phyloP scores from a whole-genome alignment of 1,140 invertebrate species.

The Drosophila athabasca region DNA sequence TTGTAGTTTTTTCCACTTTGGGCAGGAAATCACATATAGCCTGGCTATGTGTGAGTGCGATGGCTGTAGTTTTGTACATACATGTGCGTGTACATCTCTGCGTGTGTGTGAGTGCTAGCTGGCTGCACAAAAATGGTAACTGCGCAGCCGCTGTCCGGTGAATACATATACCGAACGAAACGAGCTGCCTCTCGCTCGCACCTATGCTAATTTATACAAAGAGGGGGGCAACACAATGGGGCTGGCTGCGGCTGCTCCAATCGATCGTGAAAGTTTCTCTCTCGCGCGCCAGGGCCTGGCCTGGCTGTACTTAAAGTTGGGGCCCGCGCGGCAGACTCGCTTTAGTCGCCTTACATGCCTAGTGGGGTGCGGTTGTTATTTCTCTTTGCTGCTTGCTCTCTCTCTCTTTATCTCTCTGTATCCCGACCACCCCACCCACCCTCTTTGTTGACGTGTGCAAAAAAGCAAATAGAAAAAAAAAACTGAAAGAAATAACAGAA shows the following conservation, averaged over 20 bases:
- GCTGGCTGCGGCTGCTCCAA: slow-evolving; percentile 10
- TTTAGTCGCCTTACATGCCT: slow-evolving; percentile 74
- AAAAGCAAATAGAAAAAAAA: slow-evolving; percentile 16
- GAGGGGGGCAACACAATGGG: not conserved
- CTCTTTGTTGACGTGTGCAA: slow-evolving; percentile 45
- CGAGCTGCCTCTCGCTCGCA: slow-evolving; percentile 9
- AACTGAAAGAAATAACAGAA: slow-evolving; percentile 27
- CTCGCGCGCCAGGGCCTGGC: slow-evolving; percentile 35
- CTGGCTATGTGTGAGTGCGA: slow-evolving; percentile 25
- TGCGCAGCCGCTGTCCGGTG: too few relatives aligned
- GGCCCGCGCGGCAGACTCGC: slow-evolving; percentile 23
- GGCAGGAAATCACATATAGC: slow-evolving; percentile 70
- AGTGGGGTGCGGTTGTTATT: slow-evolving; percentile 66
- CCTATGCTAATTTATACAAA: too few relatives aligned
- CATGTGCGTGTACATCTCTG: not conserved
- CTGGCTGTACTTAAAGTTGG: slow-evolving; percentile 65
- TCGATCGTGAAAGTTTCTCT: slow-evolving; percentile 73
- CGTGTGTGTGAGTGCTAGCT: slow-evolving; percentile 23
- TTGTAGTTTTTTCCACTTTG: slow-evolving; percentile 32
- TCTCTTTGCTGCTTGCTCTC: too few relatives aligned
- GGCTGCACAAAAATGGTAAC: slow-evolving; percentile 22
- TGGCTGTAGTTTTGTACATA: slow-evolving; percentile 37
- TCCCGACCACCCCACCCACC: too few relatives aligned
- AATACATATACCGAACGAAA: too few relatives aligned
- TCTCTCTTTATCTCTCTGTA: too few relatives aligned